A percentile compares a stretch with the other conserved stretches of the same genome.
Conservation (phyloP, 2,113 vertebrate species). For the Etheostoma spectabile region DNA sequence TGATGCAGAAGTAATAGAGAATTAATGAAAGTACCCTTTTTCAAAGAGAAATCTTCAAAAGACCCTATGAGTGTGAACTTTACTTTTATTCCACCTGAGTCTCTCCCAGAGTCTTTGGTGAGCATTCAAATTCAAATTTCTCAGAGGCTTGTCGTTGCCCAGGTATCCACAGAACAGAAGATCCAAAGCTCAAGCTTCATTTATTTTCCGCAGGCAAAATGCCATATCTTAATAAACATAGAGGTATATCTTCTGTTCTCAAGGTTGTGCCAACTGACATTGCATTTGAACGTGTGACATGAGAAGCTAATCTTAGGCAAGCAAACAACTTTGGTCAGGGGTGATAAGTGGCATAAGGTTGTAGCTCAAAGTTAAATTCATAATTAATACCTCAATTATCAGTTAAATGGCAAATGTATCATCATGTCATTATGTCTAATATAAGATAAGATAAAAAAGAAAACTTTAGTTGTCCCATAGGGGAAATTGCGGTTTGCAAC, state of each 20-base stretch:
- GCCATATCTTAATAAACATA: not conserved
- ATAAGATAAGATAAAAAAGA: too few relatives aligned
- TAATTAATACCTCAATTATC: not conserved
- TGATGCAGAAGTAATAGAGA: not conserved
- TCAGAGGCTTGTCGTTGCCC: not conserved
- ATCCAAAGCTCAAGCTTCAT: not conserved
- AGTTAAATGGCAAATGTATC: not conserved
- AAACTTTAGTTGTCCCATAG: too few relatives aligned
- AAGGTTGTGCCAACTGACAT: not conserved
- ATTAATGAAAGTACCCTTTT: not conserved
- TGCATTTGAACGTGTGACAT: not conserved
- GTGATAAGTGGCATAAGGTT: not conserved
- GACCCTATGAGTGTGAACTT: not conserved
- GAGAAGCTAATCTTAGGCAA: not conserved
- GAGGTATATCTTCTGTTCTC: not conserved
- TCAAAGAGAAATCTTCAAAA: not conserved
- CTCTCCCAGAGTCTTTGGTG: not conserved
- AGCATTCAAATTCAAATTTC: constrained; percentile 8
- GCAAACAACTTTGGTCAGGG: not conserved
- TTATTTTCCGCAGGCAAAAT: not conserved
- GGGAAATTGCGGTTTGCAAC: too few relatives aligned
- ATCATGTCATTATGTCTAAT: too few relatives aligned
- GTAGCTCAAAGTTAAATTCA: not conserved
- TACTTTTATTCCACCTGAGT: not conserved
- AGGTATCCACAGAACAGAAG: not conserved